Base-by-base conservation (phyloP, 2,888 invertebrate genomes). In the Erannis defoliaria region DNA sequence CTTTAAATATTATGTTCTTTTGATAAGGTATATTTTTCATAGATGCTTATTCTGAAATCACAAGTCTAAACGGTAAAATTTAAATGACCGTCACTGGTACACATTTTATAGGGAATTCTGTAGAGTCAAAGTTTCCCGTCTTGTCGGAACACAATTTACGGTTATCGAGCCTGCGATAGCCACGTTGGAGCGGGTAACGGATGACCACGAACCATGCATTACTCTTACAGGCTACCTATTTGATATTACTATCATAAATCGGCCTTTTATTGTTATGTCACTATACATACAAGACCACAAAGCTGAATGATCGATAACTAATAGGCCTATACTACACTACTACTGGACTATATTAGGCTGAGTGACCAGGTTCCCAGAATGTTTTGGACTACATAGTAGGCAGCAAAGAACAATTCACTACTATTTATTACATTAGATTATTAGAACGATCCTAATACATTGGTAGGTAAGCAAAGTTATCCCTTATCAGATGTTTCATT, bases 141-240 rank as follows among this genome's bases (percentile, higher is more conserved):
- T 66, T 60, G 62, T 64, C 66, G 68, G 58, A 70, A 50, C 56
- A 69, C 63, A 72, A 82, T 82, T 81, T 81, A 83, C 73, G 78
- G 80, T 78, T 80, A 82, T 81, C 72, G 81, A 63, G 58, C 54
- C 68, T 72, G 74, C 75, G 79, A 82, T 81, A 80, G 67, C 74
- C 66, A 21, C 29, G 51, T 37, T 19, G 35, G 35, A 43, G 72
- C 60, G 68, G 51, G 63, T 68, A 79, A 80, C 71, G 72, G 66
- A 77, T 76, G 77, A 74, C 72, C 70, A 68, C 67, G 67, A 64
- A 55, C 65, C 66, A 61, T 53, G 46, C 60, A 42, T 66, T 50
- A 63, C 72, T 67, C 67, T 71, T 49, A 58, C 18, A 37, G 29
- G 37, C 19, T 38, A 12, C 18, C 48, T 49, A 35, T 35, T 48